phyloP scores from a whole-genome alignment of 2,888 invertebrate species.

The Boloria selene region DNA sequence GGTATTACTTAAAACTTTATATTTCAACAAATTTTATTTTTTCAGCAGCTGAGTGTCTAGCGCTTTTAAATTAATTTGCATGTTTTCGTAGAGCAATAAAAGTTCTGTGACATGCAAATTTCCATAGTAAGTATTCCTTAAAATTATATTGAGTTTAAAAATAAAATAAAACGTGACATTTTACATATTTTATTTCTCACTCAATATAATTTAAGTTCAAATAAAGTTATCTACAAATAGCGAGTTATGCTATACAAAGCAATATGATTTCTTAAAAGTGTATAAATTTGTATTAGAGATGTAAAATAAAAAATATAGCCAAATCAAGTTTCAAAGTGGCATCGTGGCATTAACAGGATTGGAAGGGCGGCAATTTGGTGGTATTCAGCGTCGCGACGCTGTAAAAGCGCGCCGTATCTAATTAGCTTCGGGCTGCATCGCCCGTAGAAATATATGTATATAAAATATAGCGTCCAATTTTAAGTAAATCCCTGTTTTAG shows the following conservation, averaged over 20 bases:
- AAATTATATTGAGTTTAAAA: no score
- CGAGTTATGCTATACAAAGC: background rate
- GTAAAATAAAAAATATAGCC: conserved; percentile 52
- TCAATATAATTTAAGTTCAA: no score
- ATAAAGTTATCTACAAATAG: no score
- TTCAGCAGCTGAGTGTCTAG: no score
- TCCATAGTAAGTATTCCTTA: no score
- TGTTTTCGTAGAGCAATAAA: no score
- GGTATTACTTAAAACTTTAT: no score
- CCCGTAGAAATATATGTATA: conserved; percentile 52
- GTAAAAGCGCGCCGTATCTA: conserved; percentile 82
- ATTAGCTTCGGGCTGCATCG: conserved; percentile 72
- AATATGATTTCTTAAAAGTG: background rate
- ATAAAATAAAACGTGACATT: no score
- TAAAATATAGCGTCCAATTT: conserved; percentile 51
- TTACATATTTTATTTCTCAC: no score
- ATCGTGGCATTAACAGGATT: conserved; percentile 72
- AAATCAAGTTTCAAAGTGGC: conserved; percentile 62
- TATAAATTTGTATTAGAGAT: conserved; percentile 18
- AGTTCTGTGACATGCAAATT: no score
- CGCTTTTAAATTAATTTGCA: no score
- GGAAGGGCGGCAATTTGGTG: conserved; percentile 79
- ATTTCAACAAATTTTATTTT: no score
- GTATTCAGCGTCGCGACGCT: conserved; percentile 75
- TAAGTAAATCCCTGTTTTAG: conserved; percentile 20